A percentile compares a stretch with the other conserved stretches of the same genome.
These are phyloP conservation scores for Ceryle rudis DNA, from an alignment of 2,797 vertebrate genomes.

Conservation along the genomic window DNA sequence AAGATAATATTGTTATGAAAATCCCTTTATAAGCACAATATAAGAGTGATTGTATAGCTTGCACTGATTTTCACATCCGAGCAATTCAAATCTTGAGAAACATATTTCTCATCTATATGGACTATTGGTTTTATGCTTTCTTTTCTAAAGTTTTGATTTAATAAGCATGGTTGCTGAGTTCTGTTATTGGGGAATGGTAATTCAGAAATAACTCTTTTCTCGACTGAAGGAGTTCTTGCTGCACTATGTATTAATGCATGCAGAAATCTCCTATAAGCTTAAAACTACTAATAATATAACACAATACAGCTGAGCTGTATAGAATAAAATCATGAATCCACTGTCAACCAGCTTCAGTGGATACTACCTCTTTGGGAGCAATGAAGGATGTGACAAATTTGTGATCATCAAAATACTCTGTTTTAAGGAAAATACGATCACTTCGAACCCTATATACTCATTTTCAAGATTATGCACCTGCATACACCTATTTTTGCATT, in stretches of 20 bases:
- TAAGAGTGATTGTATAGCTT: background rate
- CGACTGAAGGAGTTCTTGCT: background rate
- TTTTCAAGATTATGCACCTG: background rate
- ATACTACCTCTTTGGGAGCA: background rate
- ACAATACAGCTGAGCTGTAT: background rate
- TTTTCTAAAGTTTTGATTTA: conserved; percentile 61
- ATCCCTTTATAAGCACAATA: background rate
- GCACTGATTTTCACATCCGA: conserved; percentile 46
- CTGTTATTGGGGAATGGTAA: conserved; percentile 24
- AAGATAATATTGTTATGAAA: background rate
- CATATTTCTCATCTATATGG: conserved; percentile 37
- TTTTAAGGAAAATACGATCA: background rate
- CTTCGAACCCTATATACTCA: background rate
- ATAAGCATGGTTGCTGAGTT: conserved; percentile 49
- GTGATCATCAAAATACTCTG: background rate
- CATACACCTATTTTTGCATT: background rate
- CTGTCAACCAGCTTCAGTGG: background rate
- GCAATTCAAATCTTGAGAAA: conserved; percentile 44
- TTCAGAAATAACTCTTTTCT: conserved; percentile 39
- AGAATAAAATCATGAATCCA: background rate
- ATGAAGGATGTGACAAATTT: background rate
- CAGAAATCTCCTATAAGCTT: background rate
- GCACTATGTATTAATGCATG: background rate
- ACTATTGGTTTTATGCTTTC: conserved; percentile 53
- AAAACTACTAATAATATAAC: background rate